phyloP scores from a whole-genome alignment of 2,113 vertebrate species.

The Chionomys nivalis region DNA sequence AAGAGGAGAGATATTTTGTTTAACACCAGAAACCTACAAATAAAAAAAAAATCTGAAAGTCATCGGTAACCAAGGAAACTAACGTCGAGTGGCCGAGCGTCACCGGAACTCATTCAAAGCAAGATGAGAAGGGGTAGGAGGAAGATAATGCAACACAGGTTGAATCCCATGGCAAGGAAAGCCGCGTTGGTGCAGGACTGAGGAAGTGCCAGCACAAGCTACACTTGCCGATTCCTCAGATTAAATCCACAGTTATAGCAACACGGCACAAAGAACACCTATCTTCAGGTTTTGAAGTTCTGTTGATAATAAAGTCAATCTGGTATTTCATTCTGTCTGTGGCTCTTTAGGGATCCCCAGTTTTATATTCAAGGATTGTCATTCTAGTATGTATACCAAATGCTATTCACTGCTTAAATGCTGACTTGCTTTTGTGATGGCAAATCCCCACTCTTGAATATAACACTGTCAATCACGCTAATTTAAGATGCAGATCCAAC shows the following conservation, averaged over 20 bases:
- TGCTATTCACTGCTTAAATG: slow-evolving; percentile 32
- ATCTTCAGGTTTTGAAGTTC: neutral
- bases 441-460: neutral
- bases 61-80: slow-evolving; percentile 86
- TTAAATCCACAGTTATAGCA: slow-evolving; percentile 46
- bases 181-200: neutral
- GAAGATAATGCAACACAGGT: slow-evolving; percentile 35
- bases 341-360: neutral
- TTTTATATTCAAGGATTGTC: neutral
- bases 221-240: slow-evolving; percentile 13
- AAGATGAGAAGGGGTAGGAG: slow-evolving; percentile 59
- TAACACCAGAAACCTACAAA: slow-evolving; percentile 79
- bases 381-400: neutral
- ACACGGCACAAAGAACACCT: neutral
- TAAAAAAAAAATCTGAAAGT: slow-evolving; percentile 80
- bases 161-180: slow-evolving; percentile 54
- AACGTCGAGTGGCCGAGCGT: slow-evolving; percentile 60
- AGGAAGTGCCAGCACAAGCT: neutral
- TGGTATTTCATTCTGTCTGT: slow-evolving; percentile 44
- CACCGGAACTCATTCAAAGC: slow-evolving; percentile 72
- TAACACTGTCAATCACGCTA: neutral
- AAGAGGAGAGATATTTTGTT: slow-evolving; percentile 69
- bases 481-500: neutral
- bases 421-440: slow-evolving; percentile 6
- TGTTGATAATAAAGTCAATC: slow-evolving; percentile 45